Conservation (phyloP, 2,797 vertebrate species). For the Gambelia wislizenii region DNA sequence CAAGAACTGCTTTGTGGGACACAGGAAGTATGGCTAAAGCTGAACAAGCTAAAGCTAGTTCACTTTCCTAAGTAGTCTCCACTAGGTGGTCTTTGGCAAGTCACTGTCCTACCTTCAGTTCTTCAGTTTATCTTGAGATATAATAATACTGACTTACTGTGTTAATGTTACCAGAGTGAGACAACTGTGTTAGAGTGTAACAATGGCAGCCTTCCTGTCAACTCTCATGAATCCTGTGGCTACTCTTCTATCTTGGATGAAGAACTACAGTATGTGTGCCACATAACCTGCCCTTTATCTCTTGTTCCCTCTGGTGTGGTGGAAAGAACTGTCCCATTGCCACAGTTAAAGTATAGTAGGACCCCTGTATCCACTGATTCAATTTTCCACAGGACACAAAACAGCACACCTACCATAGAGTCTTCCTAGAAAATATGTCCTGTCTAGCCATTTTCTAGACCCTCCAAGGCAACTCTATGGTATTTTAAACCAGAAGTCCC, state of each 20-base stretch:
- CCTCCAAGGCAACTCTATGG: too few species aligned
- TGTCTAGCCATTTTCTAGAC: too few species aligned
- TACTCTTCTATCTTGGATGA: not conserved
- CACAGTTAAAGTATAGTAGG: too few species aligned
- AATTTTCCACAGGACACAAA: too few species aligned
- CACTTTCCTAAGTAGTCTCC: not conserved
- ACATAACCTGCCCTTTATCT: not conserved
- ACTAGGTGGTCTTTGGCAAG: not conserved
- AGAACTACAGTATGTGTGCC: not conserved
- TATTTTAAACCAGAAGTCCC: too few species aligned
- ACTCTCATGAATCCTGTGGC: not conserved
- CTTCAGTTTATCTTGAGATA: not conserved
- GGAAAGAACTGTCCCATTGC: not conserved
- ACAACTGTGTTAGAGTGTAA: not conserved
- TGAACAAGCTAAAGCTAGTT: too few species aligned
- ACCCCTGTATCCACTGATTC: too few species aligned
- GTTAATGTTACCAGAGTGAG: too few species aligned
- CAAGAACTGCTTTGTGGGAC: not conserved
- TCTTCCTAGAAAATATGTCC: too few species aligned
- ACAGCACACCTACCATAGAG: too few species aligned
- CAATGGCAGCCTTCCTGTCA: not conserved
- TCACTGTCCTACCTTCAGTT: not conserved
- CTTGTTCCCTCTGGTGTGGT: not conserved
- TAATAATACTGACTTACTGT: not conserved
- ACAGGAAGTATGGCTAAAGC: not conserved